These are phyloP conservation scores for Hymenopus coronatus DNA, from an alignment of 2,888 invertebrate genomes.

Conservation along the genomic window DNA sequence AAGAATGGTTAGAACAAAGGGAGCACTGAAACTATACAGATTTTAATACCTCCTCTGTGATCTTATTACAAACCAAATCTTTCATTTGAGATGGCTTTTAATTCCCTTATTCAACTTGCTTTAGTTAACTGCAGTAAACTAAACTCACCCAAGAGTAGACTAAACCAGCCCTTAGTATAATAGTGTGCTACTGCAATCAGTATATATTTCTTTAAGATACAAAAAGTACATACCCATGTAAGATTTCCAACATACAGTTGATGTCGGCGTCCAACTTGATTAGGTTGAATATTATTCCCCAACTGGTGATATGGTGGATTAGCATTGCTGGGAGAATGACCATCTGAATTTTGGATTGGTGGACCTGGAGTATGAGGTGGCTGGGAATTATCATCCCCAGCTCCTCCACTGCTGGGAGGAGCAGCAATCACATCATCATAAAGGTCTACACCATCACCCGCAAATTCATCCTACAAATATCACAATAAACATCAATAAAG, in stretches of 20 bases:
- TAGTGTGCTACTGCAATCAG: too few species aligned
- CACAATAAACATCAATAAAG: neutral
- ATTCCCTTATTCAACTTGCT: too few species aligned
- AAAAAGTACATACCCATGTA: conserved; percentile 78
- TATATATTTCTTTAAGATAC: neutral
- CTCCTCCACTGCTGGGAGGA: conserved; percentile 55
- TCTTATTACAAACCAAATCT: too few species aligned
- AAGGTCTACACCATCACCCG: conserved; percentile 85
- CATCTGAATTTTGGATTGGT: conserved; percentile 38
- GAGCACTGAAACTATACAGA: too few species aligned
- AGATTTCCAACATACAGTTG: conserved; percentile 97
- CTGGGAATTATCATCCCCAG: conserved; percentile 60
- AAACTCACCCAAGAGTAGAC: too few species aligned
- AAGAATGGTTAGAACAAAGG: too few species aligned
- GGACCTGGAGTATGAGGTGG: conserved; percentile 54
- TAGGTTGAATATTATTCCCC: conserved; percentile 66
- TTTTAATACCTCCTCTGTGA: too few species aligned
- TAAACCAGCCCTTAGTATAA: too few species aligned
- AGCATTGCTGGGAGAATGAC: conserved; percentile 55
- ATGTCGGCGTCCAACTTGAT: conserved; percentile 72
- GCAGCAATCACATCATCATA: conserved; percentile 94
- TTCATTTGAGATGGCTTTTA: too few species aligned
- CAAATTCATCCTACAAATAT: conserved; percentile 70
- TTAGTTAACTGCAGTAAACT: too few species aligned
- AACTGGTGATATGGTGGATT: conserved; percentile 66